Percentiles rank a stretch among this genome's conserved stretches.
These are phyloP conservation scores for Zelleria hepariella DNA, from an alignment of 2,888 invertebrate genomes.

Conservation along the genomic window DNA sequence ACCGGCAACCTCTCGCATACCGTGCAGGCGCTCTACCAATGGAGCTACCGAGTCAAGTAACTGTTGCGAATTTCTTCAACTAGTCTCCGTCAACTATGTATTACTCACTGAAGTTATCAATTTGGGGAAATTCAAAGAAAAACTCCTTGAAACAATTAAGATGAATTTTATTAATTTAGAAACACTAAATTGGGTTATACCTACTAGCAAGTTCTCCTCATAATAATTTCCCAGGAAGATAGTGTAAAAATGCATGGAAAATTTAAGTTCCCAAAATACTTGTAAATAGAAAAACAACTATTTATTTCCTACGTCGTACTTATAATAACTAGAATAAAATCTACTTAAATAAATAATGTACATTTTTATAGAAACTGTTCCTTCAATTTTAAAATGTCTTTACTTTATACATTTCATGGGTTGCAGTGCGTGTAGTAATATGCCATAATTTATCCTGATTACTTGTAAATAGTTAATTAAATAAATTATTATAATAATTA, in stretches of 20 bases:
- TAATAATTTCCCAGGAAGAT: too few relatives aligned
- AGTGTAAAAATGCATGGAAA: too few relatives aligned
- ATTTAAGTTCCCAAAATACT: slow-evolving; percentile 12
- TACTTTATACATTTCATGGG: slow-evolving; percentile 15
- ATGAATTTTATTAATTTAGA: too few relatives aligned
- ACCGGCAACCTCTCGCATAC: too few relatives aligned
- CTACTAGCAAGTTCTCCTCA: too few relatives aligned
- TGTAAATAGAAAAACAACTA: slow-evolving; percentile 29
- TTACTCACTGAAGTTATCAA: not conserved
- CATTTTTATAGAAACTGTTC: slow-evolving; percentile 27
- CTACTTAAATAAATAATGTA: slow-evolving; percentile 23
- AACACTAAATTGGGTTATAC: too few relatives aligned
- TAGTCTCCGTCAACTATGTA: too few relatives aligned
- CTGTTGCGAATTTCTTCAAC: too few relatives aligned
- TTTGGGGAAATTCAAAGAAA: slow-evolving; percentile 9
- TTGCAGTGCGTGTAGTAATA: slow-evolving; percentile 10
- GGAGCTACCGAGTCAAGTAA: too few relatives aligned
- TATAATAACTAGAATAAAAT: slow-evolving; percentile 12
- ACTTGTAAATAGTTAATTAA: slow-evolving; percentile 8
- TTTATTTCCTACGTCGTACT: slow-evolving; percentile 45
- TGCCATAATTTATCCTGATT: slow-evolving; percentile 26
- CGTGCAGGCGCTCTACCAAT: too few relatives aligned
- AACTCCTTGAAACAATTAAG: too few relatives aligned
- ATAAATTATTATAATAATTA: slow-evolving; percentile 1
- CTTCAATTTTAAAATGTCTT: slow-evolving; percentile 20